A percentile compares a stretch with the other conserved stretches of the same genome.
These are phyloP conservation scores for Pseudococcus longispinus DNA, from an alignment of 2,888 invertebrate species.

Conservation along the genomic window DNA sequence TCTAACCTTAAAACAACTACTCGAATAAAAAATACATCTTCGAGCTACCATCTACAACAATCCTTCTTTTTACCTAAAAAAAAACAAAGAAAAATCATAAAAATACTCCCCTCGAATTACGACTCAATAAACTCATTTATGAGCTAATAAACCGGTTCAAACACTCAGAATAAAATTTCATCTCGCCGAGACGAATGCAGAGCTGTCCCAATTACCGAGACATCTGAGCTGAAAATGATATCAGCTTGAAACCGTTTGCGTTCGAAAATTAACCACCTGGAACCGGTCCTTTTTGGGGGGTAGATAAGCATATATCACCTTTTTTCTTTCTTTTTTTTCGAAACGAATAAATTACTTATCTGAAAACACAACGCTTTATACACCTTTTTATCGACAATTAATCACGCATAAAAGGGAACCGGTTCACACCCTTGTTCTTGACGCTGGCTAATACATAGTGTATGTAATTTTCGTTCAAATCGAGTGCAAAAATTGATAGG, in stretches of 20 bases:
- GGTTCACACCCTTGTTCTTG: conserved; percentile 34
- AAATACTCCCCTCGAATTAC: conserved; percentile 4
- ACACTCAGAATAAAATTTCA: background rate
- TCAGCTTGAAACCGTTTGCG: background rate
- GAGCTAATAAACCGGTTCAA: background rate
- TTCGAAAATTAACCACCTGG: conserved; percentile 11
- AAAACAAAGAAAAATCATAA: background rate
- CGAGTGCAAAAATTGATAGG: background rate
- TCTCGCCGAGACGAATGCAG: background rate
- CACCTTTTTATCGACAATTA: conserved; percentile 29
- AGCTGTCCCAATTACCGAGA: background rate
- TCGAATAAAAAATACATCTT: background rate
- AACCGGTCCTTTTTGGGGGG: background rate
- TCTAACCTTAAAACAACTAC: background rate
- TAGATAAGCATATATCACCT: conserved; percentile 5
- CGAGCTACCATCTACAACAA: background rate
- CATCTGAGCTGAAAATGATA: conserved; percentile 2
- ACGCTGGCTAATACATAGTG: background rate
- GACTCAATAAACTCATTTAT: conserved; percentile 8
- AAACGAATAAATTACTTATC: conserved; percentile 28
- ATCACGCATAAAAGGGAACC: conserved; percentile 23
- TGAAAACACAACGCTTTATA: conserved; percentile 15
- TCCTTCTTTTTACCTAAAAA: background rate
- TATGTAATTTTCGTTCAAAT: background rate
- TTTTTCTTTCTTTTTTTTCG: background rate